Evolutionary conservation across 2,797 vertebrate species (phyloP), one percentile per base, ranked within the genome.

Genomic region (Neoniphon sammara): DNA sequence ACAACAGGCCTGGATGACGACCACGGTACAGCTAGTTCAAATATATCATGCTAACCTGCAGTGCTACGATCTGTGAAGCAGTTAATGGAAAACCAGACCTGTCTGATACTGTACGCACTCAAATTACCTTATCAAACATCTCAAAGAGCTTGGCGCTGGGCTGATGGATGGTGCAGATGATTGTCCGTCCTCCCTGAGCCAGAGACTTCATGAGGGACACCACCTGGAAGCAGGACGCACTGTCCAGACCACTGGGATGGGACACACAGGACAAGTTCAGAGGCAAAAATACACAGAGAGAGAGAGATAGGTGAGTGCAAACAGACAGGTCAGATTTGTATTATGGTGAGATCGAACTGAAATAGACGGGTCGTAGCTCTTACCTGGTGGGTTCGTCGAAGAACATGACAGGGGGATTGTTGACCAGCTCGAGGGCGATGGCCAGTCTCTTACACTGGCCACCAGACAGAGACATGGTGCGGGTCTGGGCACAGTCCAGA

Each of bases 81-180:
- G 61, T 80, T 85, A 86, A 89, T 85, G 82, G 80, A 70, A 23
- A 17, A 20, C 25, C 23, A 52, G 58, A 82, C 15, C n/a, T 52
- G 53, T 68, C 34, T 30, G n/a, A 67, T 73, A 66, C 70, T 67
- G 57, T 44, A 53, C 66, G 56, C 66, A 77, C 78, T 86, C 53
- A 58, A 46, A 77, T 86, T 88, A 97, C 98, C 96, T 99, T 98
- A 93, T 99, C 96, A 21, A 99, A 99, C 96, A 97, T 97, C 92
- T 99, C 97, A 56, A 99, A 99, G 86, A 99, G 96, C 93, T 98
- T 98, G 88, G 97, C 98, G 53, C 98, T 99, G 86, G 98, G 98
- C 93, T 99, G 98, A 92, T 99, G 98, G 91, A 99, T 98, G 87
- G 98, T 99, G 88, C 98, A 99, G 92, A 99, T 99, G 91, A 99